Conservation (phyloP, 2,113 vertebrate species). For the Pollimyrus isidori region DNA sequence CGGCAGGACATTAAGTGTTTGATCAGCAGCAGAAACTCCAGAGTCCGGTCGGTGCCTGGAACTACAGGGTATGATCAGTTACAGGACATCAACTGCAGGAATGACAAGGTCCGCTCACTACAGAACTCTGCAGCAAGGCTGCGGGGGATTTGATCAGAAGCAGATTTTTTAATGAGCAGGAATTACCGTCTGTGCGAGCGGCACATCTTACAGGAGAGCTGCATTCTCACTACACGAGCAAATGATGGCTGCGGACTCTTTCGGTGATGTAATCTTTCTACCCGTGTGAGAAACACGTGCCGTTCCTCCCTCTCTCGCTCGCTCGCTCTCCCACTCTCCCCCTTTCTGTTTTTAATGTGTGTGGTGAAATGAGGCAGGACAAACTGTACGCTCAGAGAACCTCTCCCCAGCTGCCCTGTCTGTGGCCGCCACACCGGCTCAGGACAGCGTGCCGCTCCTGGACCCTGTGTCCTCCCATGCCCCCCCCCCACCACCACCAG, state of each 20-base stretch:
- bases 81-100: neutral
- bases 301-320: neutral
- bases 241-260: neutral
- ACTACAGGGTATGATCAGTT: too few relatives aligned
- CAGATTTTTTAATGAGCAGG: neutral
- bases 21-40: neutral
- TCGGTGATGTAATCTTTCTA: slow-evolving; percentile 20
- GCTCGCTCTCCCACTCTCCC: neutral
- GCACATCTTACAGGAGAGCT: neutral
- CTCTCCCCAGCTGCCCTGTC: neutral
- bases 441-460: neutral
- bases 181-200: neutral
- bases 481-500: neutral
- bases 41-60: neutral
- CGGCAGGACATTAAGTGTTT: neutral
- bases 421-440: neutral
- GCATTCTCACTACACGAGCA: neutral
- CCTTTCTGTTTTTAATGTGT: neutral
- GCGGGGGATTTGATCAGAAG: neutral
- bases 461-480: neutral
- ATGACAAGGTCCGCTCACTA: neutral
- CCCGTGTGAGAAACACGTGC: slow-evolving; percentile 4
- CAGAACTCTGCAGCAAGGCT: neutral
- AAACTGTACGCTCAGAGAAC: neutral
- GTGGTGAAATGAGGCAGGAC: neutral